Evolutionary conservation across 2,888 invertebrate genomes (phyloP).

Genomic region (Notodonta ziczac): DNA sequence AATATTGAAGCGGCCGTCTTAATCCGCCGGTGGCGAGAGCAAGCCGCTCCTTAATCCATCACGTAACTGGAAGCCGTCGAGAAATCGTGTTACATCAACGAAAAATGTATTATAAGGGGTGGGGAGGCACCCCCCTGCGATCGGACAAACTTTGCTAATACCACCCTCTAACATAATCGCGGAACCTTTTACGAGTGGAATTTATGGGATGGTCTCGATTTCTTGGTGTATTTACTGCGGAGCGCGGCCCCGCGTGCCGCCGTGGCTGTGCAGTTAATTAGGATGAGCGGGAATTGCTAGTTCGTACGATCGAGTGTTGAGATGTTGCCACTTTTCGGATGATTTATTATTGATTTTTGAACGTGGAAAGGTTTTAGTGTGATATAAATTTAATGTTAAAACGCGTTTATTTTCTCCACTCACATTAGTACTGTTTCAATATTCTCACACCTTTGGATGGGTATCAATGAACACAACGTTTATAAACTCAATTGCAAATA

Average conservation of each 20-base stretch:
- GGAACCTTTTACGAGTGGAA: conserved; percentile 84
- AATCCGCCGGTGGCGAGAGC: conserved; percentile 78
- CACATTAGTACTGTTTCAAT: too few species aligned
- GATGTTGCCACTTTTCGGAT: background rate
- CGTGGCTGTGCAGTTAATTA: conserved; percentile 75
- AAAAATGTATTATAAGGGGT: conserved; percentile 83
- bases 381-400: background rate
- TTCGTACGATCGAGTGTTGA: background rate
- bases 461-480: too few species aligned
- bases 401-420: too few species aligned
- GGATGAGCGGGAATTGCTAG: conserved; percentile 63
- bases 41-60: conserved; percentile 83
- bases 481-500: too few species aligned
- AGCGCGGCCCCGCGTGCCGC: conserved; percentile 77
- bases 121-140: conserved; percentile 59
- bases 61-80: conserved; percentile 84
- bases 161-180: conserved; percentile 85
- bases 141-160: conserved; percentile 85
- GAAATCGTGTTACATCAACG: conserved; percentile 86
- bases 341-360: background rate
- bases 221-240: conserved; percentile 81
- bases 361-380: background rate
- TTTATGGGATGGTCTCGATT: conserved; percentile 84
- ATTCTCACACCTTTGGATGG: too few species aligned
- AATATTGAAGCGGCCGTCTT: conserved; percentile 77